Conservation (phyloP, 2,113 vertebrate genomes). For the Gopherus evgoodei region DNA sequence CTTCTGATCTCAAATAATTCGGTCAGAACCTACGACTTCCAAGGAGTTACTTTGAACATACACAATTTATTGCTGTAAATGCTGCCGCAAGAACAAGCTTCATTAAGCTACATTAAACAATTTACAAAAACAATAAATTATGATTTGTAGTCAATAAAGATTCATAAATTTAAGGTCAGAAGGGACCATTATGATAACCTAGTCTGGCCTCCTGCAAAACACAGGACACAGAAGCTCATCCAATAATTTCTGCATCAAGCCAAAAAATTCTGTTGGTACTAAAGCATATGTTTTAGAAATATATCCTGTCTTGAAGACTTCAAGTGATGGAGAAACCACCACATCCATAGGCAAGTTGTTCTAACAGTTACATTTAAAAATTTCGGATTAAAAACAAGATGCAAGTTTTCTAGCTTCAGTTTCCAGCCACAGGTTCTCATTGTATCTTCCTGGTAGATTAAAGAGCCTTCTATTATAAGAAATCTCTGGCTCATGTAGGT, state of each 20-base stretch:
- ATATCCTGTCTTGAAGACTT: not conserved
- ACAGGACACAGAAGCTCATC: not conserved
- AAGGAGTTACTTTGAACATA: not conserved
- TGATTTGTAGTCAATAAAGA: not conserved
- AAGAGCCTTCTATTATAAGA: not conserved
- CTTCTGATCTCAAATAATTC: not conserved
- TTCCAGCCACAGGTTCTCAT: not conserved
- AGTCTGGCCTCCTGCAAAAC: not conserved
- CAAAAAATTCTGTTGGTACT: not conserved
- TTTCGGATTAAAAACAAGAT: too few relatives aligned
- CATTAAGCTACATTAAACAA: not conserved
- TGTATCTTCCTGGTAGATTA: not conserved
- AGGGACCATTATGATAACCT: conserved; percentile 31
- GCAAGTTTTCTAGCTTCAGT: not conserved
- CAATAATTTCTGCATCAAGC: conserved; percentile 5
- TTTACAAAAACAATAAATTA: not conserved
- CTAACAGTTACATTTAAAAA: not conserved
- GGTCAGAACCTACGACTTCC: not conserved
- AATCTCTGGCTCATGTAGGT: not conserved
- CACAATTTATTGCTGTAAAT: not conserved
- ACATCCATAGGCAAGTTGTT: accelerated
- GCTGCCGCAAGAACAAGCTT: not conserved
- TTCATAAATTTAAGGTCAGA: conserved; percentile 17
- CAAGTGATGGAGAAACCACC: not conserved
- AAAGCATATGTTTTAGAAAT: not conserved